Percentiles rank a stretch among this genome's conserved stretches.
Evolutionary conservation across 2,888 invertebrate genomes (phyloP).

Genomic region (Plagodis dolabraria): DNA sequence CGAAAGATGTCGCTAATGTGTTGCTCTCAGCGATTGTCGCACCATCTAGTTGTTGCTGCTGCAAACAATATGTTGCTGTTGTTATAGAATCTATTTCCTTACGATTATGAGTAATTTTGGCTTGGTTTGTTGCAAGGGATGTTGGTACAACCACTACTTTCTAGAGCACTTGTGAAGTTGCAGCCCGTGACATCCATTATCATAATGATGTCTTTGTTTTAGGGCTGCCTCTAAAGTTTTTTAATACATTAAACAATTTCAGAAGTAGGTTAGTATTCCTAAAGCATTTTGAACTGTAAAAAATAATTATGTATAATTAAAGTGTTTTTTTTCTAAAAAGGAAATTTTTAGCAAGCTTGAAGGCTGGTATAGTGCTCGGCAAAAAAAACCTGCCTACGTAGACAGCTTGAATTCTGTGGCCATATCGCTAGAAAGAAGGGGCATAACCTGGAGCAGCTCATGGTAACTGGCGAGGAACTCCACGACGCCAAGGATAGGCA

Average conservation of each 20-base stretch:
- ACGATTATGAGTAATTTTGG: constrained; percentile 40
- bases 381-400: too few species aligned
- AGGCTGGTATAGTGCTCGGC: too few species aligned
- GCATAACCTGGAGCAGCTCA: too few species aligned
- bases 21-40: constrained; percentile 70
- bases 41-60: constrained; percentile 64
- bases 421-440: too few species aligned
- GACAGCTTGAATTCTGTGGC: too few species aligned
- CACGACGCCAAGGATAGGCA: too few species aligned
- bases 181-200: constrained; percentile 83
- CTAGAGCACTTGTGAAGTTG: constrained; percentile 76
- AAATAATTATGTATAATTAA: too few species aligned
- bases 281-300: too few species aligned
- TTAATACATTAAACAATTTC: background rate
- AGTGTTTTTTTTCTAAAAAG: too few species aligned
- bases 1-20: constrained; percentile 82
- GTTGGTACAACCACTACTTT: constrained; percentile 60
- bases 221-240: constrained; percentile 56
- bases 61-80: constrained; percentile 48
- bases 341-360: too few species aligned
- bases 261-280: too few species aligned
- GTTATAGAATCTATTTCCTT: constrained; percentile 28
- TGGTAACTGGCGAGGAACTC: too few species aligned
- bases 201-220: constrained; percentile 72
- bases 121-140: constrained; percentile 19